phyloP scores from a whole-genome alignment of 92 coral and sea anemone genomes.

The Desmophyllum pertusum region DNA sequence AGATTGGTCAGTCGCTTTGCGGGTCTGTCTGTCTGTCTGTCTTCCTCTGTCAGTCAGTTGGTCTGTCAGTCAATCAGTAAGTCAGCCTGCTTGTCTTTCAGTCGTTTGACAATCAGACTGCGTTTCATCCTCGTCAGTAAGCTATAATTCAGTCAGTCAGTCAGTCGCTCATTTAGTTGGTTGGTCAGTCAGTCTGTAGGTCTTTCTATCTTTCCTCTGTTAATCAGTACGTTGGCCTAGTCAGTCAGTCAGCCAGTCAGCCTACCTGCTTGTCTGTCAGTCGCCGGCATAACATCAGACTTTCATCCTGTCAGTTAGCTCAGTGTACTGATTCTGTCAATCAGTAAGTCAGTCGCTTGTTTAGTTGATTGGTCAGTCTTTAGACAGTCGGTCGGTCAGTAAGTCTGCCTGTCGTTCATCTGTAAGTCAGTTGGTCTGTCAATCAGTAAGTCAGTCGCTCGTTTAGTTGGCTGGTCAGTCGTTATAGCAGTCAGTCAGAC shows the following conservation, averaged over 20 bases:
- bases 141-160: neutral
- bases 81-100: too few relatives aligned
- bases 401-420: neutral
- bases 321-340: neutral
- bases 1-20: neutral
- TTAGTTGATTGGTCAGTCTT: neutral
- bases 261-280: neutral
- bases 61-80: too few relatives aligned
- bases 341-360: neutral
- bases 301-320: neutral
- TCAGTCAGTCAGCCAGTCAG: neutral
- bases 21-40: neutral
- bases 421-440: neutral
- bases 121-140: too few relatives aligned
- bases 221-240: too few relatives aligned
- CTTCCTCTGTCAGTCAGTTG: neutral
- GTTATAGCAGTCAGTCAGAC: slow-evolving; percentile 1
- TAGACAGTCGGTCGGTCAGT: neutral
- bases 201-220: neutral
- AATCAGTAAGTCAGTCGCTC: slow-evolving; percentile 3
- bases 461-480: neutral
- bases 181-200: neutral
- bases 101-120: too few relatives aligned
- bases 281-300: neutral
- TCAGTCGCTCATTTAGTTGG: neutral